Percentiles rank a stretch among this genome's conserved stretches.
These are phyloP conservation scores for Astreopora myriophthalma DNA, from an alignment of 64 coral and sea anemone genomes.

Conservation along the genomic window DNA sequence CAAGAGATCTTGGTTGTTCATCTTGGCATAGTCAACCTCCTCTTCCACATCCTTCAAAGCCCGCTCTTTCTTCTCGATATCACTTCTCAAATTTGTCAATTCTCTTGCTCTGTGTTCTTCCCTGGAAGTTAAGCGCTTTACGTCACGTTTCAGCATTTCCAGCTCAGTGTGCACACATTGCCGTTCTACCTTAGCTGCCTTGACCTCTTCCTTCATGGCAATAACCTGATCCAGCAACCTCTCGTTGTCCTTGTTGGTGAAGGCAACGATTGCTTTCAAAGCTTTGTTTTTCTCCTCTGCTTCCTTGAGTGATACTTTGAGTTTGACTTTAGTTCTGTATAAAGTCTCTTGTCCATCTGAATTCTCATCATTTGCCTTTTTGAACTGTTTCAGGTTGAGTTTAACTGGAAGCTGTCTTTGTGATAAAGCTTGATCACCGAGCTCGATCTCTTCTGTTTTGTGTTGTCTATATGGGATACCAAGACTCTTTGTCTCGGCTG, in stretches of 20 bases:
- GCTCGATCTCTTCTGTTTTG: neutral
- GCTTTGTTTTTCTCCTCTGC: neutral
- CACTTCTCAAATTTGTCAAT: neutral
- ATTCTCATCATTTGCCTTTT: neutral
- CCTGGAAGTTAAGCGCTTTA: neutral
- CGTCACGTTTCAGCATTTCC: neutral
- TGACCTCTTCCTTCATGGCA: neutral
- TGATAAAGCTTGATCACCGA: neutral
- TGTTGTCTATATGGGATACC: neutral
- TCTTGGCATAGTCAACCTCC: neutral
- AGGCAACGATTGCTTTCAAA: neutral
- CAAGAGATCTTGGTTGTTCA: neutral
- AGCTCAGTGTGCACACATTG: neutral
- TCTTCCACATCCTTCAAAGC: neutral
- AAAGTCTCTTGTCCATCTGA: neutral
- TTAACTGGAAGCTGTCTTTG: neutral
- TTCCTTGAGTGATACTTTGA: neutral
- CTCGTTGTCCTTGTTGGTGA: neutral
- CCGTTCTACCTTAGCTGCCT: neutral
- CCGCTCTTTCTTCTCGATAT: neutral
- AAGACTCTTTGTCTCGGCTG: neutral
- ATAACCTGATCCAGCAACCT: neutral
- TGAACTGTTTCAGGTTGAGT: neutral
- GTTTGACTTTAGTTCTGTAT: neutral
- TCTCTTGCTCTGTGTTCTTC: conserved; percentile 14